Percentiles rank a stretch among this genome's conserved stretches.
Evolutionary conservation across 2,113 vertebrate genomes (phyloP).

Genomic region (Phyllostomus hastatus): DNA sequence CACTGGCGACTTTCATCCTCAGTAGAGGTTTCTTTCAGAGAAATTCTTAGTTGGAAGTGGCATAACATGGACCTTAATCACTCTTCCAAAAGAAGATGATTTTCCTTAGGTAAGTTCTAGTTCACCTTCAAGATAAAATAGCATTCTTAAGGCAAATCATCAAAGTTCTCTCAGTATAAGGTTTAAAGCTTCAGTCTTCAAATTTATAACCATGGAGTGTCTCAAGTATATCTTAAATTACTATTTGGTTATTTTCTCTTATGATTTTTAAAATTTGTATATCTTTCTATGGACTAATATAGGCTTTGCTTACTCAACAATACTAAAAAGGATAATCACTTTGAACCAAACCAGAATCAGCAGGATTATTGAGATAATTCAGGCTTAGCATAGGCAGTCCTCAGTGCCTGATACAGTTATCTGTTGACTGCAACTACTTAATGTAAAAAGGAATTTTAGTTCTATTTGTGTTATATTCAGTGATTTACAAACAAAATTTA

Average conservation of each 20-base stretch:
- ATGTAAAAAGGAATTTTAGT: not conserved
- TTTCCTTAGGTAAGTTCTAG: not conserved
- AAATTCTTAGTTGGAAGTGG: not conserved
- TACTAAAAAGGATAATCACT: not conserved
- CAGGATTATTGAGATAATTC: not conserved
- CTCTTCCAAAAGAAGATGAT: not conserved
- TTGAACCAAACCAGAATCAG: not conserved
- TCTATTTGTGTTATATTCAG: not conserved
- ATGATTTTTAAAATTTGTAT: not conserved
- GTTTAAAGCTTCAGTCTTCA: not conserved
- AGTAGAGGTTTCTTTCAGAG: not conserved
- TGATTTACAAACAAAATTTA: not conserved
- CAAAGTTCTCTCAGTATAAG: not conserved
- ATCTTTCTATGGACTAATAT: not conserved
- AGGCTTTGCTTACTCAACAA: not conserved
- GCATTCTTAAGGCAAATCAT: not conserved
- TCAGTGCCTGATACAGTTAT: not conserved
- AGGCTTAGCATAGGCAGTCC: not conserved
- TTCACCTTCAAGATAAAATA: not conserved
- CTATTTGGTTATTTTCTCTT: not conserved
- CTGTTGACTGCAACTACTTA: not conserved
- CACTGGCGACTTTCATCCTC: not conserved
- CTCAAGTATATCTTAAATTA: not conserved
- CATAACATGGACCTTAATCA: not conserved
- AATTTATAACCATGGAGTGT: not conserved